Base-by-base conservation (phyloP, 2,888 invertebrate genomes). In the Drosophila suboccidentalis region DNA sequence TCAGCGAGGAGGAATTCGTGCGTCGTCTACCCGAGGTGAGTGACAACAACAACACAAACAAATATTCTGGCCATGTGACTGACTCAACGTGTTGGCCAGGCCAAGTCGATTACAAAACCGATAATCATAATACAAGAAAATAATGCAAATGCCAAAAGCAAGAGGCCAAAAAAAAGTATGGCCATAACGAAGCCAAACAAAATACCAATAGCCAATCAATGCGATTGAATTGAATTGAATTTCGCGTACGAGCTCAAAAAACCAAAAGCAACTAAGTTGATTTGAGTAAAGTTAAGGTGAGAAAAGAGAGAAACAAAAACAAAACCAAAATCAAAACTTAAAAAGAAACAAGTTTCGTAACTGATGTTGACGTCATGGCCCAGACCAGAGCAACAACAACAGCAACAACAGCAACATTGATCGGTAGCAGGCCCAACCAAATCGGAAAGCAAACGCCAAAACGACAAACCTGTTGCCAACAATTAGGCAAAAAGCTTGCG, bases 1-100 rank as follows among this genome's bases (percentile, higher is more conserved):
- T 98, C 63, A 95, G 95, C 50, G 97, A 98, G 92, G 96, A 97
- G 78, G 97, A 98, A 88, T 98, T 98, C 92, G 95, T 95, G 82
- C 95, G 95, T 84, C 95, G 97, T 93, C 95, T 96, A 85, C 96
- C 97, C 65, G 96, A 97, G 95, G 97, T 97, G 93, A 90, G 17
- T 41, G 17, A 43, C 17, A 41, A 2, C 17, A 36, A 6, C 13
- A n/a, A 32, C n/a, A 46, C 17, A 39, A 9, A 19, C 32, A 44
- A 34, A 46, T 43, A 51, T 49, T 54, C 22, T 49, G 39, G 17
- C 60, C 29, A 39, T 66, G 41, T 70, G 82, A 78, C 86, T 75
- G 76, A 53, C 53, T 46, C 50, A 78, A 73, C 74, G 39, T 29
- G 55, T 69, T 58, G 76, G 46, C 59, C 51, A 38, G 36, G 54